Evolutionary conservation across 2,888 invertebrate species (phyloP).

Genomic region (Pyralis farinalis): DNA sequence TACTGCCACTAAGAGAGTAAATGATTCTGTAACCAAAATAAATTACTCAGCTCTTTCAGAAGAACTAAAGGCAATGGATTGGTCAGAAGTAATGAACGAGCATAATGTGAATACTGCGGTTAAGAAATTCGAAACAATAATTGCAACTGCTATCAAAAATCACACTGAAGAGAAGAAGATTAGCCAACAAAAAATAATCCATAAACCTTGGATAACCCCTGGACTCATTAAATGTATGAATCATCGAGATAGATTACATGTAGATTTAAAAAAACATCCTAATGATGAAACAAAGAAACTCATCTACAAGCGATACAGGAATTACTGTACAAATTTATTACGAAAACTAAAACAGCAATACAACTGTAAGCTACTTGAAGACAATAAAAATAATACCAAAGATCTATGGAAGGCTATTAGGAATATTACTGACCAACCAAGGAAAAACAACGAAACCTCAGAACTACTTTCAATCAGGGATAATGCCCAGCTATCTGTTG

Average conservation of each 20-base stretch:
- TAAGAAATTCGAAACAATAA: background rate
- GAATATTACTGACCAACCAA: background rate
- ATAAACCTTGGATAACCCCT: slow-evolving; percentile 4
- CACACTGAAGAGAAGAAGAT: background rate
- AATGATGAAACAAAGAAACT: background rate
- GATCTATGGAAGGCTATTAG: slow-evolving; percentile 5
- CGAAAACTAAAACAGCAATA: slow-evolving; percentile 4
- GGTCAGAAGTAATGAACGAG: background rate
- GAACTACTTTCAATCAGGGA: background rate
- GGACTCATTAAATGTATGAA: slow-evolving; percentile 1
- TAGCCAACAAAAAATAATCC: background rate
- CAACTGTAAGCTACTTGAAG: background rate
- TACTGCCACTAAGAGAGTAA: background rate
- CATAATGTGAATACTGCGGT: background rate
- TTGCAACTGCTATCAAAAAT: background rate
- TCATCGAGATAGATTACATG: slow-evolving; percentile 1
- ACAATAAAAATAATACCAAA: slow-evolving; percentile 3
- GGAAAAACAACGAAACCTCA: background rate
- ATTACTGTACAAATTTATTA: background rate
- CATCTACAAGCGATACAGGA: slow-evolving; percentile 3
- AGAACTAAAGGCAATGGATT: background rate
- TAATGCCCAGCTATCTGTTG: background rate
- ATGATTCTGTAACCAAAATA: slow-evolving; percentile 1
- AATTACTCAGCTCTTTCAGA: slow-evolving; percentile 4
- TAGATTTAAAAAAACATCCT: slow-evolving; percentile 5